Evolutionary conservation across 2,797 vertebrate genomes (phyloP), one percentile per base, ranked within the genome.

Genomic region (Micrastur ruficollis): DNA sequence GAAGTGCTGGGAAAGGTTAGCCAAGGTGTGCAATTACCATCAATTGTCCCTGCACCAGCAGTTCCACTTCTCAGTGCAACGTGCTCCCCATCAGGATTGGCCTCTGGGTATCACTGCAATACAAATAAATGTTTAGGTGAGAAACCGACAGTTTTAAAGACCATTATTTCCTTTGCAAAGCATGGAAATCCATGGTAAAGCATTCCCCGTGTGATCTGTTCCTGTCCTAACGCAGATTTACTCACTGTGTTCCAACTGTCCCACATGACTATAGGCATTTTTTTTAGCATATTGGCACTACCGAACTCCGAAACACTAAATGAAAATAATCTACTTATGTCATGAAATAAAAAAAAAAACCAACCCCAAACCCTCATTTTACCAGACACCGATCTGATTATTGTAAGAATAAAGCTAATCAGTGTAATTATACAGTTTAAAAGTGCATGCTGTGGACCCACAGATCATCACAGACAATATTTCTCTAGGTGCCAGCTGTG

Each of bases 251-350:
- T 86, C 61, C 75, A 74, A 75, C 63, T 81, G 65, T 79, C 86
- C 86, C 78, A 81, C 59, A 46, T 38, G 44, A 86, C 63, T 55
- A 31, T 0, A 47, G 38, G 63, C 59, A 79, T 75, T 67, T 75
- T 75, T 79, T 91, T 89, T 59, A 73, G 17, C 16, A 12, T 83
- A 89, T 6, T 90, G 63, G 62, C 59, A 76, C 4, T 6, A 92
- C 67, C 58, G 92, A 94, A 59, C 47, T 81, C 66, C 36, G 42
- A 93, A 92, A 81, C 46, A 52, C 86, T 80, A 22, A 79, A 80
- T 40, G 9, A 93, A 94, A 95, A 92, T 80, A 90, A 93, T 56
- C 63, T 81, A 59, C 76, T 74, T 70, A 84, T 73, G 70, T 56
- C 70, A 71, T 59, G 73, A 94, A 95, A 85, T 61, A 15, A 78